Evolutionary conservation across 2,888 invertebrate species (phyloP).

Genomic region (Apodemia zela): DNA sequence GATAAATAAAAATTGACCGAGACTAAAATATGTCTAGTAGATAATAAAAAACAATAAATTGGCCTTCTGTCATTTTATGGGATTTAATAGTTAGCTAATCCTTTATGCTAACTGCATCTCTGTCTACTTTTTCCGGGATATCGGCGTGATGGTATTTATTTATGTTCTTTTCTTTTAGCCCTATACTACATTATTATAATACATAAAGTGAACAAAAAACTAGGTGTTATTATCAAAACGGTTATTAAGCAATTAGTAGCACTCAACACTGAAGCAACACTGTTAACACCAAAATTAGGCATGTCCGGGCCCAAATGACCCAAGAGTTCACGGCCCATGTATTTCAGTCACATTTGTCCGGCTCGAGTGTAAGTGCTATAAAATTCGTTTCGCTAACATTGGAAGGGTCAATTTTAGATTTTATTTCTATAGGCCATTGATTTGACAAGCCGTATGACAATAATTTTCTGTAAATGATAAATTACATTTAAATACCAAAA

Average conservation of each 20-base stretch:
- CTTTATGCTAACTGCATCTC: too few species aligned
- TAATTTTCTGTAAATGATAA: constrained; percentile 17
- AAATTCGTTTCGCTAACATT: constrained; percentile 61
- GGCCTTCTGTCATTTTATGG: too few species aligned
- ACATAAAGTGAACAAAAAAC: not conserved
- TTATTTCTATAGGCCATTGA: constrained; percentile 27
- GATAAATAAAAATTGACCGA: too few species aligned
- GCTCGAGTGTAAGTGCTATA: constrained; percentile 68
- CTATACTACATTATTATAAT: not conserved
- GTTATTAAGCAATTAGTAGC: constrained; percentile 10
- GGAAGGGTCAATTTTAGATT: constrained; percentile 64
- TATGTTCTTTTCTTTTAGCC: not conserved
- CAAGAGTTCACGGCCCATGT: constrained; percentile 70
- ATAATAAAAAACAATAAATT: too few species aligned
- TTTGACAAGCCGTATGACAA: constrained; percentile 31
- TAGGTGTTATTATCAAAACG: not conserved
- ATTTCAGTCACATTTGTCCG: constrained; percentile 63
- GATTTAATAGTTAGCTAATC: too few species aligned
- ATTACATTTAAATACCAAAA: not conserved
- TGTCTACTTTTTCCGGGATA: too few species aligned
- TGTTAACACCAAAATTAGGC: constrained; percentile 55
- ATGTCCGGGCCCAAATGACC: constrained; percentile 68
- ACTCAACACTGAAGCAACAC: constrained; percentile 27
- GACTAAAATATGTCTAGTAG: too few species aligned
- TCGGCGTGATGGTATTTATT: too few species aligned